Evolutionary conservation across 2,113 vertebrate species (phyloP), one percentile per base, ranked within the genome.

Genomic region (Rhegmatorhina hoffmannsi): DNA sequence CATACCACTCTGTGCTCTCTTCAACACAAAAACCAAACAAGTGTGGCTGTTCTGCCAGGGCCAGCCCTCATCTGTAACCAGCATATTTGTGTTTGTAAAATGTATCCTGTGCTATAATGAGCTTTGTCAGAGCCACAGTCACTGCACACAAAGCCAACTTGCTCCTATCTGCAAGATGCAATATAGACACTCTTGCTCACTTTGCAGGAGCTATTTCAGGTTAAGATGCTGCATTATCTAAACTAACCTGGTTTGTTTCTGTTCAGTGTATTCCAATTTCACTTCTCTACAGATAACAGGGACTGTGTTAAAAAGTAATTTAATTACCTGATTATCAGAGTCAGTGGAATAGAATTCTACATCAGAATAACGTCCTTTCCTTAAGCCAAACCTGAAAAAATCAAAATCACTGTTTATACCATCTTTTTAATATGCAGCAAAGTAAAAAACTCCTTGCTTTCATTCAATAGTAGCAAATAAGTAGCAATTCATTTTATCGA

Each of bases 291-390:
- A 83, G 21, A 21, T 25, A 85, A 53, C 6, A 84, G 23, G 19
- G 13, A 68, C 11, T 36, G 7, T 24, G 64, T 36, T 89, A 64
- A 83, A 40, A 26, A 73, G 34, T 40, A 2, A 73, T 21, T 44
- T 26, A 46, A 38, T 95, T 97, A 99, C 99, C 98, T 99, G 98
- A 94, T 98, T 98, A 20, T 98, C 98, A 26, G 98, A 98, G 79
- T 99, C 99, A 46, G 98, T 98, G 56, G 98, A 99, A 97, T 95
- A 98, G 29, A 98, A 98, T 44, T 98, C 98, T 33, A 75, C 90
- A 91, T 90, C 84, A 62, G 90, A 47, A 15, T 34, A 36, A 55
- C 95, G 64, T 55, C 81, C 96, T 96, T 96, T 98, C 90, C 95
- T 97, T 72, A 97, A 52, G 40, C 93, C 94, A 34, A 44, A 74